Base-by-base conservation (phyloP, 2,888 invertebrate genomes). In the Xanthorhoe designata region DNA sequence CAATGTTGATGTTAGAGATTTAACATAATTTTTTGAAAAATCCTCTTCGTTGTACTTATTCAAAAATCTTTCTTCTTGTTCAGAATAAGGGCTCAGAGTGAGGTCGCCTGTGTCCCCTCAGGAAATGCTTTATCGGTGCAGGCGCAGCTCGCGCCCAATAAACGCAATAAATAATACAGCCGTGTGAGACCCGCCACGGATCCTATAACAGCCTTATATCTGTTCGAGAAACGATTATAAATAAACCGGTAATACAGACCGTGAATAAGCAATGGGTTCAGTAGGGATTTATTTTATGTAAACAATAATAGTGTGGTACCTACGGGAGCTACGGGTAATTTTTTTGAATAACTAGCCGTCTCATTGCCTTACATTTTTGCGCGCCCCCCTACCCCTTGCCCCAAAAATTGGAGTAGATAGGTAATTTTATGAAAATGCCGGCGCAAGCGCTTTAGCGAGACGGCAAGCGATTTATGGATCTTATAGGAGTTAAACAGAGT, bases 181-280 rank as follows among this genome's bases (percentile, higher is more conserved):
- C 90, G 91, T 89, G 90, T 90, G 90, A 89, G 87, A 82, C 86
- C 83, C 84, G 84, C 84, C 86, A 84, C 83, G 84, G 84, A 85
- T 84, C 83, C 86, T 79, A 83, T 83, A 87, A 87, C 87, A 82
- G 80, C 80, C 80, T 76, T 86, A 81, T 87, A 87, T 88, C 85
- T 80, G 86, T 82, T 84, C 80, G 78, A 83, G 81, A 76, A 77
- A 76, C 64, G 78, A 82, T 83, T 81, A 87, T 84, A 86, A 83
- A 85, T 82, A 71, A 75, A 73, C 70, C 72, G 56, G 18, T 61
- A 76, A 73, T 75, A 74, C 70, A 72, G 73, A 49, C 55, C 64
- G 55, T 61, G 19, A 10, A 59, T 50, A 61, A 54, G 68, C 68
- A 68, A 61, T 70, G 78, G 81, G 83, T 83, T 79, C 82, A 71